Evolutionary conservation across 2,113 vertebrate species (phyloP), one percentile per base, ranked within the genome.

Genomic region (Nothocercus julius): DNA sequence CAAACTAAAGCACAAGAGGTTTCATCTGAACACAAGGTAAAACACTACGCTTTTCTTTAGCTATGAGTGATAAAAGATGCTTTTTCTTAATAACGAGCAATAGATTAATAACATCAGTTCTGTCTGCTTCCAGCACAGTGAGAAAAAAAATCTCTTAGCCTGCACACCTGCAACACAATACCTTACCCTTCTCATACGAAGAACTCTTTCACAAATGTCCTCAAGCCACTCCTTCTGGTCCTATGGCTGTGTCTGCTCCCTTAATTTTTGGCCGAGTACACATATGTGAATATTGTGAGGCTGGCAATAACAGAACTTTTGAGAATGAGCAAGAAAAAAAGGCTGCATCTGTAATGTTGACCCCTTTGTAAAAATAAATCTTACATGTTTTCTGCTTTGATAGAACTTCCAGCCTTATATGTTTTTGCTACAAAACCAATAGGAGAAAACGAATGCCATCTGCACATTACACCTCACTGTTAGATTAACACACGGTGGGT

Each of bases 361-460:
- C 32, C 27, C 34, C 68, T 47, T 53, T 6, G 4, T 14, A 80
- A 77, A 87, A 74, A 56, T 22, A 87, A 93, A 77, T 45, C 36
- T 56, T 49, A 24, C 54, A 22, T 69, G 44, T 45, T 85, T 88
- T n/a, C 45, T 47, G 61, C 42, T 82, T 67, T 83, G 51, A 70
- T 42, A 38, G 61, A 90, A 54, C 68, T 85, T 94, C 45, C 32
- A 27, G 56, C 30, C 76, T 92, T 27, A 20, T 36, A 38, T 34
- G 49, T 81, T 95, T 67, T 80, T 61, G 20, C 61, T 40, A 78
- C 79, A 83, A 93, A 95, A 64, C 42, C 72, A 91, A 27, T 0
- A 85, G 64, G 25, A 94, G 82, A 77, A 91, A 85, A 82, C 4
- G 30, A 91, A 85, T 25, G 36, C 82, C 85, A 94, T 81, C 76